Evolutionary conservation across 2,113 vertebrate species (phyloP), one percentile per base, ranked within the genome.

Genomic region (Synodontis membranacea): DNA sequence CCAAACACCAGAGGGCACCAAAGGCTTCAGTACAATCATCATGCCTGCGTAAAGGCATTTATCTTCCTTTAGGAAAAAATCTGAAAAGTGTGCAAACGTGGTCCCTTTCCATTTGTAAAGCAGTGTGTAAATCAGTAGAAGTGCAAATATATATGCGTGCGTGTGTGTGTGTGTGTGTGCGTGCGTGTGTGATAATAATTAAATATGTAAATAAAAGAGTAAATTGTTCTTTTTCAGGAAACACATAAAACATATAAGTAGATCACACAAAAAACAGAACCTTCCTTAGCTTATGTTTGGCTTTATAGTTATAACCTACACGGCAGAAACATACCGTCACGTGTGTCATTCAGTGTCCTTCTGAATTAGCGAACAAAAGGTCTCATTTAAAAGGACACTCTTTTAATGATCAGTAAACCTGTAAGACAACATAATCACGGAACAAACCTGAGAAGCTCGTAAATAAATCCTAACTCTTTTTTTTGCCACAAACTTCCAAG

Each of bases 1-100:
- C 42, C 79, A 56, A 62, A 86, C 89, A 90, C 72, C n/a, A 58
- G 87, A 19, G 84, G 89, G 88, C 88, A 72, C 80, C 70, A 87
- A 60, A 80, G 82, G n/a, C 72, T 52, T 56, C 62, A 6, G 44
- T 31, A 86, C 84, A 82, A 86, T 82, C 86, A 58, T 64, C 83
- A 80, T 28, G 44, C 58, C 31, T 10, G 19, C 56, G 2, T 10
- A 21, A 68, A 39, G 1, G 19, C 37, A 1, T 84, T 54, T 50
- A 21, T n/a, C 34, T 23, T n/a, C 52, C 23, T 62, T 25, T 60
- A 46, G 39, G 19, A 17, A 23, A 84, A 85, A 82, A 42, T 54
- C 25, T 19, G n/a, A n/a, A 52, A 23, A 34, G 1, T 87, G 85
- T 87, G 80, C 64, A 88, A 88, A 75, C 56, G 54, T 82, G 83